A percentile compares a stretch with the other conserved stretches of the same genome.
Conservation (phyloP, 2,113 vertebrate species). For the Riparia riparia region DNA sequence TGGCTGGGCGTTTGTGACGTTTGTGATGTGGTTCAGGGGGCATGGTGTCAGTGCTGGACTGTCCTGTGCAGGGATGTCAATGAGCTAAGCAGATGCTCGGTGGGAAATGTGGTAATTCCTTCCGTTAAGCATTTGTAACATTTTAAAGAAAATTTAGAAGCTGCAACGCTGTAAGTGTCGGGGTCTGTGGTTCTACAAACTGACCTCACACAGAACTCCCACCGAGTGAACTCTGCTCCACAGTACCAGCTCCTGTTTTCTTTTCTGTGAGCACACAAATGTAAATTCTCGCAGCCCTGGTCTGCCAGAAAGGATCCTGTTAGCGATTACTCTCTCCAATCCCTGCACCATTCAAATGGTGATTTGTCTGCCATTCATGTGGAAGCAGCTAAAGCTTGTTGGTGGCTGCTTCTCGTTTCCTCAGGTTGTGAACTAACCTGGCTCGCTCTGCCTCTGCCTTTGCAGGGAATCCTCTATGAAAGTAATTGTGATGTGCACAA, state of each 20-base stretch:
- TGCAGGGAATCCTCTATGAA: background rate
- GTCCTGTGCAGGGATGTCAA: background rate
- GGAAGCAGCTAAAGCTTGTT: background rate
- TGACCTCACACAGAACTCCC: background rate
- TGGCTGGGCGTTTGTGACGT: accelerated
- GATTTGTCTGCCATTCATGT: background rate
- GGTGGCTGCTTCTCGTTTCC: background rate
- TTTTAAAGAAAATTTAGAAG: background rate
- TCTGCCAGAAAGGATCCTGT: background rate
- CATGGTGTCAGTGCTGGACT: accelerated
- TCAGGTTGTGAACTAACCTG: background rate
- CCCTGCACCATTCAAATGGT: background rate
- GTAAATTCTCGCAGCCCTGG: background rate
- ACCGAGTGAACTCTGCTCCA: accelerated
- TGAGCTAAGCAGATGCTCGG: background rate
- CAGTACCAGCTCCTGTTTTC: background rate
- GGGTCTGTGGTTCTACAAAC: background rate
- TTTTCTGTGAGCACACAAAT: background rate
- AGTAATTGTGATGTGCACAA: background rate
- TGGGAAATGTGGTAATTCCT: background rate
- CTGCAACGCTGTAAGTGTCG: accelerated
- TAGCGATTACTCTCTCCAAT: background rate
- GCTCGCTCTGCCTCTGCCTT: background rate
- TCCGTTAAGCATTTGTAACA: accelerated
- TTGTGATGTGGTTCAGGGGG: accelerated